Evolutionary conservation across 1,140 invertebrate genomes (phyloP).

Genomic region (Homarus americanus): DNA sequence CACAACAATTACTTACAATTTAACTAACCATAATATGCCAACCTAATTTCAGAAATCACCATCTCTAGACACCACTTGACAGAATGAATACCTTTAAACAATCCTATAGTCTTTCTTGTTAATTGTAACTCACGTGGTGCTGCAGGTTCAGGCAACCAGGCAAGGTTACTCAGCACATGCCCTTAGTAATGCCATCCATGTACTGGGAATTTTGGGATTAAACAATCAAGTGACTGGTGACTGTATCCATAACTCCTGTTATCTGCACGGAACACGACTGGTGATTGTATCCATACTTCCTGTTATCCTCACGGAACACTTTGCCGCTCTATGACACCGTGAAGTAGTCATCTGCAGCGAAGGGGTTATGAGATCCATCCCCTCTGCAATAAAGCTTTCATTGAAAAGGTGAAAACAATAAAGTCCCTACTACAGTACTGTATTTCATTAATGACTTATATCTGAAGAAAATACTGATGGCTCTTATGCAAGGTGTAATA

Average conservation of each 20-base stretch:
- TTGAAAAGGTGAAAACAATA: background rate
- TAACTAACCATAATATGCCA: too few relatives aligned
- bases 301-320: background rate
- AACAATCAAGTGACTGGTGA: background rate
- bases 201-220: background rate
- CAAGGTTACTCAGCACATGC: background rate
- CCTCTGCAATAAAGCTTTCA: conserved; percentile 3
- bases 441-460: background rate
- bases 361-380: background rate
- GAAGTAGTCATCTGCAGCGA: background rate
- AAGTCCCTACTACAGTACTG: background rate
- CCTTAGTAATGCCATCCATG: background rate
- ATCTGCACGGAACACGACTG: background rate
- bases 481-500: too few relatives aligned
- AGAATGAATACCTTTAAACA: background rate
- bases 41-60: background rate
- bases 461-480: background rate
- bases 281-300: background rate
- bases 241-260: background rate
- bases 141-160: background rate
- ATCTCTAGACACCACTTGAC: background rate
- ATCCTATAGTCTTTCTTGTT: background rate
- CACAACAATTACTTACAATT: too few relatives aligned
- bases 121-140: background rate
- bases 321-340: background rate